These are phyloP conservation scores for Cossypha polioptera DNA, from an alignment of 2,797 vertebrate genomes.

Conservation along the genomic window DNA sequence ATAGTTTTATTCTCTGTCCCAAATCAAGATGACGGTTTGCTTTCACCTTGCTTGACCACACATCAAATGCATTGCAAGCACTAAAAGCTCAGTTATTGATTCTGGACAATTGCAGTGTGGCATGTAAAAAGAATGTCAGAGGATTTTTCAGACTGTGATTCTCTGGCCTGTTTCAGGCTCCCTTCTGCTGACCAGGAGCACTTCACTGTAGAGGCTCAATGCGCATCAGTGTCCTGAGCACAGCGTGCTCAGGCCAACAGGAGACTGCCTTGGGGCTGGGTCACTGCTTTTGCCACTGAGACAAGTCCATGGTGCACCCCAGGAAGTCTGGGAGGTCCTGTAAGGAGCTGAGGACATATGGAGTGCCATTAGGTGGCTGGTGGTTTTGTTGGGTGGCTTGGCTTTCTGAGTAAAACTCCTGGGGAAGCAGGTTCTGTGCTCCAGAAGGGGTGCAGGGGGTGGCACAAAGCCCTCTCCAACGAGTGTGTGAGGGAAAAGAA, in stretches of 20 bases:
- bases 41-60: background rate
- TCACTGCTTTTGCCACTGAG: background rate
- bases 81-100: background rate
- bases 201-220: background rate
- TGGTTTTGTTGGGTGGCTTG: background rate
- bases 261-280: background rate
- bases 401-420: background rate
- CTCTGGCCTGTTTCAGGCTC: background rate
- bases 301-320: background rate
- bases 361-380: background rate
- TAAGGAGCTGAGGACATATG: background rate
- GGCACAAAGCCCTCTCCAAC: background rate
- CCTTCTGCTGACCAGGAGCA: background rate
- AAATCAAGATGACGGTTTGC: background rate
- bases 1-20: background rate
- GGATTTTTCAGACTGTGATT: slow-evolving; percentile 4
- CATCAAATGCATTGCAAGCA: background rate
- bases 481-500: background rate
- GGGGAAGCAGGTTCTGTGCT: background rate
- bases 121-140: slow-evolving; percentile 18
- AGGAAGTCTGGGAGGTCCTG: background rate
- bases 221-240: background rate
- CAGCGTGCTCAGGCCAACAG: background rate
- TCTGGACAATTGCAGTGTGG: background rate
- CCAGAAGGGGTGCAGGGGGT: background rate